phyloP scores from a whole-genome alignment of 2,113 vertebrate species.

The Macroglossus sobrinus region DNA sequence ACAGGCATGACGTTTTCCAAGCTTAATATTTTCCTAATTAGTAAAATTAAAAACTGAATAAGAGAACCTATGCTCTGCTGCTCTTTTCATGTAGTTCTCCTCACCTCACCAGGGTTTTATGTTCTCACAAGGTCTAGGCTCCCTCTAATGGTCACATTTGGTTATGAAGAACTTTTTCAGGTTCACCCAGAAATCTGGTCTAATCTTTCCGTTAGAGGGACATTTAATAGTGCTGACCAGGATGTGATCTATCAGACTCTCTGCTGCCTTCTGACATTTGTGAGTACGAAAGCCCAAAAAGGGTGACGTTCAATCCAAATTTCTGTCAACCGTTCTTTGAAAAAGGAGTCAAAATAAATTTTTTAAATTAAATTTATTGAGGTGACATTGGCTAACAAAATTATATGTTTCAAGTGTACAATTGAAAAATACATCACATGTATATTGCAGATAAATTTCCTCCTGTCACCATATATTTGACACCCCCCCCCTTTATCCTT shows the following conservation, averaged over 20 bases:
- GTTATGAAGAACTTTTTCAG: not conserved
- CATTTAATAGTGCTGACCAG: not conserved
- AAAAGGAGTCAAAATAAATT: not conserved
- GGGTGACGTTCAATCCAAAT: not conserved
- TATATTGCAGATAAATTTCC: no score
- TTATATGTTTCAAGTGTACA: no score
- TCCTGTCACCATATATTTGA: no score
- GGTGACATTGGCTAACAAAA: no score
- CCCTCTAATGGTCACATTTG: constrained; percentile 47
- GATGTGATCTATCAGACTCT: not conserved
- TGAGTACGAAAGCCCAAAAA: not conserved
- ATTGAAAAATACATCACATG: no score
- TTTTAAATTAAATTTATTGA: not conserved
- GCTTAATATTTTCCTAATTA: not conserved
- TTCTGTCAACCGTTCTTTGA: not conserved
- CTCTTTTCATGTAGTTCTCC: not conserved
- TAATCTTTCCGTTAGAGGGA: no score
- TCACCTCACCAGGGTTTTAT: not conserved
- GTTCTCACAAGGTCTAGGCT: not conserved
- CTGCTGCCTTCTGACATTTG: not conserved
- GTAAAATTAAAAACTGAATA: not conserved
- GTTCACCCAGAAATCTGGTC: not conserved
- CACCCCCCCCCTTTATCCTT: no score
- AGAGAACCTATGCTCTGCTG: not conserved
- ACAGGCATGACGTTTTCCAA: not conserved